These are phyloP conservation scores for Chironomus tentans DNA, from an alignment of 2,888 invertebrate species.

Conservation along the genomic window DNA sequence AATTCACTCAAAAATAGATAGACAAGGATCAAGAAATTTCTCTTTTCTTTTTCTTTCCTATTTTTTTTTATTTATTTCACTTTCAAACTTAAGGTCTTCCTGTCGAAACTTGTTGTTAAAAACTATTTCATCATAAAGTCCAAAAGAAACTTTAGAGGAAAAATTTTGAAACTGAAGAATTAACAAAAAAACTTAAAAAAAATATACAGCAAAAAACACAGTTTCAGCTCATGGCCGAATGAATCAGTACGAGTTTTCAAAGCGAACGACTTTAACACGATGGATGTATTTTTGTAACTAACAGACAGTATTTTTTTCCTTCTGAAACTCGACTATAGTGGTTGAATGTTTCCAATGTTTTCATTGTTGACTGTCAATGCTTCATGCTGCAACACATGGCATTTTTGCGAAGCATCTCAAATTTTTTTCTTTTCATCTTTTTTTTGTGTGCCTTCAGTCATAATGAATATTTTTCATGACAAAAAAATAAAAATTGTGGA, in stretches of 20 bases:
- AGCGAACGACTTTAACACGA: neutral
- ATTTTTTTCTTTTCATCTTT: too few relatives aligned
- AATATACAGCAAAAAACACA: conserved; percentile 18
- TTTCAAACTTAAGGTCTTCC: too few relatives aligned
- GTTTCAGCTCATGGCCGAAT: conserved; percentile 24
- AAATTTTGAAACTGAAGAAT: conserved; percentile 5
- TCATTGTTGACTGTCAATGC: neutral
- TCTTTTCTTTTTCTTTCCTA: too few relatives aligned
- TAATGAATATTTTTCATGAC: too few relatives aligned
- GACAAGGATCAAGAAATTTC: too few relatives aligned
- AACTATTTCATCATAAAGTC: too few relatives aligned
- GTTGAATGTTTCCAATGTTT: neutral
- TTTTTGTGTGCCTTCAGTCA: too few relatives aligned
- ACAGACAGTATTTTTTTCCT: neutral
- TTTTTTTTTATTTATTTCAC: too few relatives aligned
- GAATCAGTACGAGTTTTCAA: conserved; percentile 3
- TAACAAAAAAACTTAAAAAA: conserved; percentile 18
- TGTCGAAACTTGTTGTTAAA: too few relatives aligned
- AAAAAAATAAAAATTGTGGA: too few relatives aligned
- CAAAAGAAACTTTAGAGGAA: neutral
- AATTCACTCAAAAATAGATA: too few relatives aligned
- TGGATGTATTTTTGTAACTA: conserved; percentile 8
- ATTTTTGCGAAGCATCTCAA: neutral
- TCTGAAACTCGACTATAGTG: neutral
- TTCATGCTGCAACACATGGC: neutral